A percentile compares a stretch with the other conserved stretches of the same genome.
phyloP scores from a whole-genome alignment of 1,140 invertebrate species.

The Euura lappo region DNA sequence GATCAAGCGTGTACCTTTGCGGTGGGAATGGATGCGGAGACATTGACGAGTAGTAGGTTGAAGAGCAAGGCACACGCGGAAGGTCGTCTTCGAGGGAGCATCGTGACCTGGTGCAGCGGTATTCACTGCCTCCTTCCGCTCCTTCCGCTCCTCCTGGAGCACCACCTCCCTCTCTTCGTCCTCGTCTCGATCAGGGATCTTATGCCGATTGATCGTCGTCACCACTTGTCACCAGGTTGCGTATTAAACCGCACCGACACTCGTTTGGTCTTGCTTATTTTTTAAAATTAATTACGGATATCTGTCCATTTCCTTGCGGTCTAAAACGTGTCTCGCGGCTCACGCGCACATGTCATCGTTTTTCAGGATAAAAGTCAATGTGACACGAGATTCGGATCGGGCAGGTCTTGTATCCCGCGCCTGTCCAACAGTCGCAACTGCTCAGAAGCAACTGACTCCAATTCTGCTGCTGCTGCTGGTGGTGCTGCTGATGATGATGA shows the following conservation, averaged over 20 bases:
- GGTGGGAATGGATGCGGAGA: background rate
- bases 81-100: constrained; percentile 1
- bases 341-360: constrained; percentile 17
- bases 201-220: background rate
- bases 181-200: background rate
- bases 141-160: background rate
- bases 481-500: background rate
- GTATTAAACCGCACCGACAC: too few relatives aligned
- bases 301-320: too few relatives aligned
- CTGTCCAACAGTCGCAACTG: constrained; percentile 44
- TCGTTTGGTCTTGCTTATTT: too few relatives aligned
- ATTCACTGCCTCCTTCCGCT: background rate
- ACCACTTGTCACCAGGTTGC: too few relatives aligned
- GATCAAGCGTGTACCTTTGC: background rate
- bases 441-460: constrained; percentile 45
- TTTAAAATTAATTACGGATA: too few relatives aligned
- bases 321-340: too few relatives aligned
- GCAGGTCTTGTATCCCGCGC: background rate
- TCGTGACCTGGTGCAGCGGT: background rate
- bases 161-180: background rate
- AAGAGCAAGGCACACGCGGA: background rate
- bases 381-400: constrained; percentile 3
- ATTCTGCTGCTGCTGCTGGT: background rate
- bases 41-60: background rate
- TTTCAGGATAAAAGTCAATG: constrained; percentile 16